phyloP scores from a whole-genome alignment of 2,797 vertebrate genomes.

The Coccyzus lansbergi region DNA sequence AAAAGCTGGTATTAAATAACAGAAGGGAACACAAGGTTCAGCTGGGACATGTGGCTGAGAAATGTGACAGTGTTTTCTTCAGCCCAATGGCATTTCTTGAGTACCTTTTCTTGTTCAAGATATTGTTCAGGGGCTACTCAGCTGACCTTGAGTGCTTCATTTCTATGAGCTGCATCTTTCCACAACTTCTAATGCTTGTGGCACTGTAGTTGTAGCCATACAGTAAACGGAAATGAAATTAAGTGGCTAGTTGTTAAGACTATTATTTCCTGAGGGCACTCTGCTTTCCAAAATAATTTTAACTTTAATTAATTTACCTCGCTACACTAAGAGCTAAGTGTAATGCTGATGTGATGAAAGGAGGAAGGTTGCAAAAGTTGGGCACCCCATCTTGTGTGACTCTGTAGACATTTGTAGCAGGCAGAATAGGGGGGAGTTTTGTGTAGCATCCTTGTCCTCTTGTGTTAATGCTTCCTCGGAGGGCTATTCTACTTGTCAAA shows the following conservation, averaged over 20 bases:
- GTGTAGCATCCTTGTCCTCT: background rate
- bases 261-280: background rate
- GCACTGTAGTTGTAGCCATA: background rate
- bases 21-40: constrained; percentile 42
- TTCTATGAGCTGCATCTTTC: background rate
- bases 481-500: background rate
- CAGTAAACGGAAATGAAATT: background rate
- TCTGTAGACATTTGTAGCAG: background rate
- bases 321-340: background rate
- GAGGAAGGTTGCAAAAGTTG: background rate
- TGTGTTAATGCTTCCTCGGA: background rate
- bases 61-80: background rate
- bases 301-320: background rate
- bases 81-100: background rate
- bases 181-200: background rate
- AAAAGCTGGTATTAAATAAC: constrained; percentile 44
- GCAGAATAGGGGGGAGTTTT: background rate
- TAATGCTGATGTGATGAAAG: background rate
- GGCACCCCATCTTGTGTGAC: background rate
- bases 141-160: background rate
- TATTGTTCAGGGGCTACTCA: background rate
- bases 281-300: background rate
- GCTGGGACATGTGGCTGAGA: background rate
- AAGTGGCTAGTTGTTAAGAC: background rate
- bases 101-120: background rate